Conservation (phyloP, 1,140 invertebrate species). For the Palaemon carinicauda region DNA sequence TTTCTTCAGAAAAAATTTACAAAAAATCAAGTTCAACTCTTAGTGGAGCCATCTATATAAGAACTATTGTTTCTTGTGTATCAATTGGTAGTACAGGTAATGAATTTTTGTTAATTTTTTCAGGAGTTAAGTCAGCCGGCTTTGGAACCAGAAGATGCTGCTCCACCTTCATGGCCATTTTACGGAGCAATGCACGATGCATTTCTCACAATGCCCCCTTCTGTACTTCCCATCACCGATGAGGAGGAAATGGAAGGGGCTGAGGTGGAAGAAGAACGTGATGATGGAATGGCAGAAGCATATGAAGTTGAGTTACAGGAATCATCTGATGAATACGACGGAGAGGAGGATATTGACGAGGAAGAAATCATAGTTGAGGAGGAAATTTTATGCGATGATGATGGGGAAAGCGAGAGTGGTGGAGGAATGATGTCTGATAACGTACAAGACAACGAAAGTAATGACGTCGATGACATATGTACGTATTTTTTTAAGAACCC, state of each 20-base stretch:
- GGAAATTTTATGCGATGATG: not conserved
- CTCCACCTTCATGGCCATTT: conserved; percentile 49
- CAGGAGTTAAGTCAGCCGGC: conserved; percentile 51
- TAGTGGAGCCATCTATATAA: too few relatives aligned
- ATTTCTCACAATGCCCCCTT: conserved; percentile 43
- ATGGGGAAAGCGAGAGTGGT: not conserved
- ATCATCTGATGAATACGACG: conserved; percentile 26
- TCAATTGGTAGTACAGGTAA: not conserved
- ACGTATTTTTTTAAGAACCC: conserved; percentile 12
- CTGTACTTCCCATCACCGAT: conserved; percentile 28
- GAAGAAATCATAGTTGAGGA: conserved; percentile 24
- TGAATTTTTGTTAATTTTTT: not conserved
- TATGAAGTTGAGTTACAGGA: conserved; percentile 24
- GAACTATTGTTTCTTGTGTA: not conserved
- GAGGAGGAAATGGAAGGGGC: conserved; percentile 25
- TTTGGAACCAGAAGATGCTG: conserved; percentile 47
- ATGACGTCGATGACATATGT: conserved; percentile 37
- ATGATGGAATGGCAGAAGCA: conserved; percentile 31
- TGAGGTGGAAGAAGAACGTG: conserved; percentile 24
- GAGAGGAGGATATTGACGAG: conserved; percentile 17
- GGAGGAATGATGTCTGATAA: not conserved
- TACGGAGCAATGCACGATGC: conserved; percentile 46
- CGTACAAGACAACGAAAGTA: not conserved
- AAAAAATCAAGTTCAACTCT: too few relatives aligned
- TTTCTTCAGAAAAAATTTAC: too few relatives aligned